Percentiles rank a stretch among this genome's conserved stretches.
Conservation (phyloP, 2,888 invertebrate genomes). For the Tinea semifulvella region DNA sequence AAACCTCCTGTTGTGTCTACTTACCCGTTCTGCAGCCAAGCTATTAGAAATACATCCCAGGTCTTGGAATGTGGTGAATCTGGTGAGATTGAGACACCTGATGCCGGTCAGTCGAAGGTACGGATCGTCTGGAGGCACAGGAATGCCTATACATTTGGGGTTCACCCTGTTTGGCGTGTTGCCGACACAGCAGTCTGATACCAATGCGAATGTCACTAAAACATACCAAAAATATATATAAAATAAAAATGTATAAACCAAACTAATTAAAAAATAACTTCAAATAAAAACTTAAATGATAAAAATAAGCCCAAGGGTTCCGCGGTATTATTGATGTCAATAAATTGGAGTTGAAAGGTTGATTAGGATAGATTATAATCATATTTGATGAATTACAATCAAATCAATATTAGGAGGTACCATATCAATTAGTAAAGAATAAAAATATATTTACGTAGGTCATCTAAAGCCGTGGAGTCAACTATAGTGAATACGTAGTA, state of each 20-base stretch:
- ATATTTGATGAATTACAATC: too few species aligned
- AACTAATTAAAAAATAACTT: too few species aligned
- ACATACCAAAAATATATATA: neutral
- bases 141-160: conserved; percentile 23
- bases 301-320: too few species aligned
- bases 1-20: too few species aligned
- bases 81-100: conserved; percentile 15
- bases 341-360: too few species aligned
- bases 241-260: too few species aligned
- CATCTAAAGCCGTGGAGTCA: conserved; percentile 26
- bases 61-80: conserved; percentile 13
- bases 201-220: conserved; percentile 7
- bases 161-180: conserved; percentile 26
- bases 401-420: too few species aligned
- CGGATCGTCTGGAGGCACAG: conserved; percentile 17
- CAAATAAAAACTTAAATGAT: too few species aligned
- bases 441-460: conserved; percentile 9
- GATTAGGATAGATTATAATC: too few species aligned
- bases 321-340: too few species aligned
- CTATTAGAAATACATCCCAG: conserved; percentile 14
- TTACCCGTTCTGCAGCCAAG: conserved; percentile 13
- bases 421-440: too few species aligned
- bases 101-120: conserved; percentile 5
- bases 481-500: conserved; percentile 19
- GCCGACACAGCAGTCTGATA: conserved; percentile 20